Base-by-base conservation (phyloP, 2,888 invertebrate genomes). In the Eupithecia tripunctaria region DNA sequence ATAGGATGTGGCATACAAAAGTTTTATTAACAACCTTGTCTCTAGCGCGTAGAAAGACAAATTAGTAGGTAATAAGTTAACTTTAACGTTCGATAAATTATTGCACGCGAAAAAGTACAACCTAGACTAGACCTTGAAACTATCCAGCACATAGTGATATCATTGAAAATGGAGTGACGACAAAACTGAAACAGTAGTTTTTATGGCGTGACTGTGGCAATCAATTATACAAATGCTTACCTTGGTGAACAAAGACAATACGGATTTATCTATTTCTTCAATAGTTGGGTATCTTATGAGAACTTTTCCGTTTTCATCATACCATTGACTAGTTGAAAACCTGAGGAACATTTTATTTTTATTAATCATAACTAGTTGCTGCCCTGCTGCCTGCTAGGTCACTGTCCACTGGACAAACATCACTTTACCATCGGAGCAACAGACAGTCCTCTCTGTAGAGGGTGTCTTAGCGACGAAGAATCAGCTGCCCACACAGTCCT, bases 271-370 rank as follows among this genome's bases (percentile, higher is more conserved):
- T 80, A 90, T 90, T 83, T 94, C 94, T 83, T 94, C 93, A 82
- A 91, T 93, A 72, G 94, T 90, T 74, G 89, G 92, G 82, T 91
- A 93, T 82, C 92, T 95, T 87, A 96, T 95, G 85, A 97, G 89
- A 77, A 96, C 91, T 84, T 96, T 96, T 76, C 97, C 97, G 93
- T 96, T 95, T 87, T 97, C 97, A 91, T 97, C 97, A 90, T 96
- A 96, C 98, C 98, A 98, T 81, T 96, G 96, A 91, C 97, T 97
- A 86, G 96, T 96, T 83, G 95, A 95, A 91, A 99, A 97, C 86
- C 97, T 97, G 91, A 79, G 62, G 21, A 21, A 72, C n/a, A 60
- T 27, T 25, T 38, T 63, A 12, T 38, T 10, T 2, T 21, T 41
- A 36, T 12, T 38, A 21, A 32, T 32, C n/a, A 32, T 32, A 29